Base-by-base conservation (phyloP, 2,797 vertebrate species). In the Falco biarmicus region DNA sequence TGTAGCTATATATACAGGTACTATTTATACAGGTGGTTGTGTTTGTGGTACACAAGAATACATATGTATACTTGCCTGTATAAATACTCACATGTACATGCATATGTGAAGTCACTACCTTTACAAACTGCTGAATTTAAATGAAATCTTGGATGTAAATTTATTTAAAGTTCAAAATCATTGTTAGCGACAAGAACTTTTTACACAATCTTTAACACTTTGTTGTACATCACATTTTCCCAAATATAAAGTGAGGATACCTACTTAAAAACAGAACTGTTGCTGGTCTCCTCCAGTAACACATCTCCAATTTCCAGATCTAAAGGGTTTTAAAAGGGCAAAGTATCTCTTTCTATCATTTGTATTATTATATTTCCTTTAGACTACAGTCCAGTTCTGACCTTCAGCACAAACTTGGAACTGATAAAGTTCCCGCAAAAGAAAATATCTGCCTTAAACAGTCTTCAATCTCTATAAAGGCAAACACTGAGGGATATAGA, bases 31-130 rank as follows among this genome's bases (percentile, higher is more conserved):
- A 65, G 19, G 21, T 93, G 61, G 9, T 4, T 74, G 19, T 51
- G 22, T 76, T 82, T 69, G 20, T 51, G 50, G 51, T 64, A 14
- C 63, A 22, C 29, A 26, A 43, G 31, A 57, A 70, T 34, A 37
- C 5, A 3, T 3, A 15, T 41, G 6, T 74, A 10, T 31, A 5
- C 32, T 10, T 76, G 19, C 15, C 54, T 84, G 32, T 59, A 15
- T 34, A 47, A 91, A 86, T 80, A 66, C 22, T 50, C 22, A 20
- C 14, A 1, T 13, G 7, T 6, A 7, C 0, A 0, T 31, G 5
- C 17, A 14, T 32, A 14, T 3, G 4, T 15, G 13, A 78, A 78
- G 15, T 50, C 53, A 61, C 37, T 17, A 80, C 31, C 29, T 86
- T 56, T 60, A 28, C 24, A 68, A 69, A 54, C 9, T n/a, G 9